These are phyloP conservation scores for Plagodis pulveraria DNA, from an alignment of 2,888 invertebrate species.

Conservation along the genomic window DNA sequence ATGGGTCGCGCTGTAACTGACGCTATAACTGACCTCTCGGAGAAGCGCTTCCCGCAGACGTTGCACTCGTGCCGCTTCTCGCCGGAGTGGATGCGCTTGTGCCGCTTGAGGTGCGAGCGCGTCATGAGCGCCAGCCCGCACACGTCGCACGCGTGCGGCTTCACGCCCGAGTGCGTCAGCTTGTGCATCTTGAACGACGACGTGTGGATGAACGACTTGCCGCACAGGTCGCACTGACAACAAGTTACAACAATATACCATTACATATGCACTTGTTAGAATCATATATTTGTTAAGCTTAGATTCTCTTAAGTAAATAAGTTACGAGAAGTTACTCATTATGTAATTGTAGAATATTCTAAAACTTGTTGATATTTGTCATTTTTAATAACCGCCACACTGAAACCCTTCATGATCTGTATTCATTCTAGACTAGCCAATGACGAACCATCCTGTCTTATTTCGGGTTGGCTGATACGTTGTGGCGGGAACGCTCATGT, in stretches of 20 bases:
- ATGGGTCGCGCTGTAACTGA: too few relatives aligned
- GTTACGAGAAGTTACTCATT: too few relatives aligned
- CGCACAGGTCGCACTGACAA: slow-evolving; percentile 85
- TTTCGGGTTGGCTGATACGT: too few relatives aligned
- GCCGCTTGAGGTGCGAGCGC: slow-evolving; percentile 87
- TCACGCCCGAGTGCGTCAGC: slow-evolving; percentile 86
- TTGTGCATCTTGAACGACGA: slow-evolving; percentile 89
- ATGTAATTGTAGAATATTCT: too few relatives aligned
- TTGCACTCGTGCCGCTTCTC: slow-evolving; percentile 85
- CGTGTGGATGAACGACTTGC: slow-evolving; percentile 88
- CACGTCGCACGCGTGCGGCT: slow-evolving; percentile 84
- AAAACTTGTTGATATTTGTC: too few relatives aligned
- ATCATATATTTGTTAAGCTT: too few relatives aligned
- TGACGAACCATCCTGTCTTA: too few relatives aligned
- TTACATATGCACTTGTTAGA: not conserved
- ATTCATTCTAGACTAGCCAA: too few relatives aligned
- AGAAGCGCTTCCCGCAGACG: slow-evolving; percentile 85
- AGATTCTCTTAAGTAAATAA: too few relatives aligned
- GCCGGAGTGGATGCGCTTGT: slow-evolving; percentile 87
- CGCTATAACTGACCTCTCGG: slow-evolving; percentile 78
- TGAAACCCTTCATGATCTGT: too few relatives aligned
- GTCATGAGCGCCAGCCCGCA: slow-evolving; percentile 87
- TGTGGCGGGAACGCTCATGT: too few relatives aligned
- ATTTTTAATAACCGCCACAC: too few relatives aligned
- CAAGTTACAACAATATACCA: not conserved